Evolutionary conservation across 2,888 invertebrate species (phyloP), one percentile per base, ranked within the genome.

Genomic region (Nymphalis polychloros): DNA sequence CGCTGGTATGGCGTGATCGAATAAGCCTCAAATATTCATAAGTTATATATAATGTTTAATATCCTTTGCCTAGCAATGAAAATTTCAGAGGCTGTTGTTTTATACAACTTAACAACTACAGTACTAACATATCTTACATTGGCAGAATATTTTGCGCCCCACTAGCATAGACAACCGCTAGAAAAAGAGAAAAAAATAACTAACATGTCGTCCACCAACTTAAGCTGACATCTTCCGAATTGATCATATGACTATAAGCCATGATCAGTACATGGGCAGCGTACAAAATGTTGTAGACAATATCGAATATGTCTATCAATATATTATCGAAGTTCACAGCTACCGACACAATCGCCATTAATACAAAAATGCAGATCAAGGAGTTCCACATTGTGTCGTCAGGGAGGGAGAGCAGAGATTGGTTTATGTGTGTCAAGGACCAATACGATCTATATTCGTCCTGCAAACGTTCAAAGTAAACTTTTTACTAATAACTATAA

Each of bases 341-440:
- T 0, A 76, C 76, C 73, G 77, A 75, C 1, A 83, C 68, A 8
- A 86, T 76, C 13, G 78, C 81, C 2, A 78, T 8, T 2, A 87
- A 72, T 0, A 79, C 81, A 3, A 76, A 27, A 8, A 72, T 19
- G 70, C 88, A 86, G 27, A 89, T 79, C 61, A 80, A 77, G 52
- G 78, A 74, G 74, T 87, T 89, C 88, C 89, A 89, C 0, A 73
- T 2, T 0, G 81, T 76, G 50, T 84, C 77, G 7, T 87, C 85
- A 0, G 83, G 82, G 2, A 88, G 77, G 6, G 74, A 71, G 46
- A 77, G 79, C 64, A 85, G 76, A 69, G 76, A 79, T 8, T 75
- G 72, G 10, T 76, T 23, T 1, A 83, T 19, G 17, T 78, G 76
- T 0, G 73, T 65, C 0, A 60, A 50, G 0, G 80, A 79, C 83